Percentiles rank a stretch among this genome's conserved stretches.
Conservation (phyloP, 2,113 vertebrate species). For the Pteruthius melanotis region DNA sequence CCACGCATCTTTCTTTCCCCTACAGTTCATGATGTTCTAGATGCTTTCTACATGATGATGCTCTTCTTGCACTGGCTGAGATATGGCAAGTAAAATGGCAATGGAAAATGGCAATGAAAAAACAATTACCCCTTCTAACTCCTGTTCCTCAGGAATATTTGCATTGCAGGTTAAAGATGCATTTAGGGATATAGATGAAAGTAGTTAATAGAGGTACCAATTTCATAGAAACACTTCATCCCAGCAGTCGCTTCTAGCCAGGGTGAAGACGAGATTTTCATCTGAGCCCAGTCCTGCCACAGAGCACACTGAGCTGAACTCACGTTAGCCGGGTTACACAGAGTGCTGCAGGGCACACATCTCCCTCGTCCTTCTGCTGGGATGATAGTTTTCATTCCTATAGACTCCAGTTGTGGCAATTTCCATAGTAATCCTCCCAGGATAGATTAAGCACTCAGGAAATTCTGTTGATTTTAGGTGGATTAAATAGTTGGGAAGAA, state of each 20-base stretch:
- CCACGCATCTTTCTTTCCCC: background rate
- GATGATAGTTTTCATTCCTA: background rate
- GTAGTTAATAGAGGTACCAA: too few species aligned
- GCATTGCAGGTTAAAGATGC: background rate
- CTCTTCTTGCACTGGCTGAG: background rate
- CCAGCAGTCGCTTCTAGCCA: background rate
- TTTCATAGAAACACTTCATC: background rate
- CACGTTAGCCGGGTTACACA: fast-evolving
- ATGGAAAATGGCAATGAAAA: too few species aligned
- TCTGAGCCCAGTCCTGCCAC: background rate
- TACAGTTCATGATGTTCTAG: background rate
- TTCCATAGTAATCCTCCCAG: background rate
- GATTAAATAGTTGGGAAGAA: background rate
- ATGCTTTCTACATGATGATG: background rate
- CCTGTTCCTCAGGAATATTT: background rate
- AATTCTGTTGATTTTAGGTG: background rate
- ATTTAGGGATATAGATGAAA: background rate
- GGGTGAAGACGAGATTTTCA: background rate
- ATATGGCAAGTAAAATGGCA: background rate
- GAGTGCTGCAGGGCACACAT: background rate
- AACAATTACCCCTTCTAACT: background rate
- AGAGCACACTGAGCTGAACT: fast-evolving
- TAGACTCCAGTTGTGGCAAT: background rate
- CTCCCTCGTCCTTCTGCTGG: background rate
- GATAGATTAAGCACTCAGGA: background rate